Base-by-base conservation (phyloP, 2,113 vertebrate genomes). In the Mustela nigripes region DNA sequence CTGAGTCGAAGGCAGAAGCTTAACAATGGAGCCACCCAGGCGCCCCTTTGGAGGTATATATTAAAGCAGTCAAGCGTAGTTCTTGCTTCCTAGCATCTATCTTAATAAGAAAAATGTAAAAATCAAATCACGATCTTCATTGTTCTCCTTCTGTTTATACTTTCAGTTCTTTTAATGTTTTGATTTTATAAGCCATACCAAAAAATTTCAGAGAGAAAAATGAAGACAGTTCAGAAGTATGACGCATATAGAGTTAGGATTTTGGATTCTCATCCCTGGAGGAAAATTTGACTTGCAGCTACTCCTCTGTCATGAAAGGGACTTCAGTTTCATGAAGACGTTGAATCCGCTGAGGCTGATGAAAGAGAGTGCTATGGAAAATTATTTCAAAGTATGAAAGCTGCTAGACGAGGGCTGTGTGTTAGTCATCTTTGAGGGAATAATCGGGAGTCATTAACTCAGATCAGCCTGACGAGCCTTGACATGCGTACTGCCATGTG, bases 11-110 rank as follows among this genome's bases (percentile, higher is more conserved):
- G 21, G 58, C 58, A 58, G 58, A 58, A 21, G 58, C 58, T 58
- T 58, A 58, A 22, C 21, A 2, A 58, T 21, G 18, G 19, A 58
- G 56, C 56, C 56, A 21, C 58, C 58, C 58, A 58, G 58, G 58
- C 7, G 2, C 58, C 58, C 58, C 19, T 58, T 60, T 60, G 58
- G 58, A 45, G 81, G 58, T 67, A 11, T 86, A 69, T 79, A 93
- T 89, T 87, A 45, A 79, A 76, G 82, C 79, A 81, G 80, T 63
- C 31, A 79, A 89, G 58, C 60, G 1, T 63, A 69, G 65, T 31
- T 83, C 95, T 96, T 88, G 74, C n/a, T 88, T 84, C 31, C 28
- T 80, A 81, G 88, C 76, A 87, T 95, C 15, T 58, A 36, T 74
- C 53, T 76, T 50, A 71, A 63, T 39, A 89, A 28, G 26, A 69